A percentile compares a stretch with the other conserved stretches of the same genome.
phyloP scores from a whole-genome alignment of 2,113 vertebrate species.

The Prunella himalayana region DNA sequence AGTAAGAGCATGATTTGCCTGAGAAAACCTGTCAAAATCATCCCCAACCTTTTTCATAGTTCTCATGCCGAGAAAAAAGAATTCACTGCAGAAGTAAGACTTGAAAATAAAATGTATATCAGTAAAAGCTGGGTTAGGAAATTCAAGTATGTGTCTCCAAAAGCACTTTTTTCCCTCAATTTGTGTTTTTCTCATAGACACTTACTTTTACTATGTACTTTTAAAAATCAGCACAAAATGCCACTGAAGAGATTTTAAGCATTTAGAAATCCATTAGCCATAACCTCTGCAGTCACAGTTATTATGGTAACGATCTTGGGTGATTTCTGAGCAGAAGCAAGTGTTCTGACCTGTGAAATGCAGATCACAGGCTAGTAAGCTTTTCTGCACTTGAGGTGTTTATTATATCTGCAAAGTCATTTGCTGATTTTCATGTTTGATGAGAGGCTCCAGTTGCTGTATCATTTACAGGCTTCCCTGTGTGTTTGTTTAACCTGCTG shows the following conservation, averaged over 20 bases:
- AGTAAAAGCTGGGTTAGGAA: neutral
- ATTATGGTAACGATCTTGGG: neutral
- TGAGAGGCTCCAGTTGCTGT: conserved; percentile 14
- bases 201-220: neutral
- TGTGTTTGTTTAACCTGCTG: conserved; percentile 47
- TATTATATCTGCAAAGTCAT: conserved; percentile 40
- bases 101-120: neutral
- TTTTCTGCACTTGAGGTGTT: conserved; percentile 25
- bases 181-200: neutral
- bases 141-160: neutral
- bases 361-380: neutral
- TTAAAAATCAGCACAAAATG: neutral
- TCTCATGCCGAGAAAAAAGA: neutral
- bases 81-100: neutral
- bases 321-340: conserved; percentile 7
- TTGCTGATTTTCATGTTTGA: conserved; percentile 35
- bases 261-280: conserved; percentile 12
- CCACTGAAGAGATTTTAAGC: neutral
- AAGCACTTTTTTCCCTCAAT: neutral
- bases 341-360: conserved; percentile 26
- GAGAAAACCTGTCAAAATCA: neutral
- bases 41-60: neutral
- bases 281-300: conserved; percentile 20
- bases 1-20: neutral
- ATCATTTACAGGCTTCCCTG: neutral